These are phyloP conservation scores for Nematostella vectensis DNA, from an alignment of 92 coral and sea anemone species.

Conservation along the genomic window DNA sequence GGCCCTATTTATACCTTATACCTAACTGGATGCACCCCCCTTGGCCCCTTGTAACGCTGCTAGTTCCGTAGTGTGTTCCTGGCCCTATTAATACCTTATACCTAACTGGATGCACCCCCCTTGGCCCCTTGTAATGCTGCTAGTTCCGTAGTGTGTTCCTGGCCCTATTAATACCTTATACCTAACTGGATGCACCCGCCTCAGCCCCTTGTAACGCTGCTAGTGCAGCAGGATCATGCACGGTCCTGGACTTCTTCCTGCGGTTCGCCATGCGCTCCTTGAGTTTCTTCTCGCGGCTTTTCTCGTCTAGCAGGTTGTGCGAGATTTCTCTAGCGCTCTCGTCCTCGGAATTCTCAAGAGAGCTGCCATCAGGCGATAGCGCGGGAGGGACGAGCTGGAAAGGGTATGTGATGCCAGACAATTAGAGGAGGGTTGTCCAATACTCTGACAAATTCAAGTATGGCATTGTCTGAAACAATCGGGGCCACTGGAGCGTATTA, in stretches of 20 bases:
- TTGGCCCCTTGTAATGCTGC: not conserved
- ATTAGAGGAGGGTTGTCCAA: no score
- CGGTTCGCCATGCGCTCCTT: slow-evolving; percentile 93
- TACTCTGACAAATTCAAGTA: no score
- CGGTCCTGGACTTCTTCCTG: slow-evolving; percentile 46
- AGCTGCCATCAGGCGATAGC: slow-evolving; percentile 46
- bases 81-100: no score
- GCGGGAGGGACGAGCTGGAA: slow-evolving; percentile 68
- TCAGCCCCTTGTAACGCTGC: slow-evolving; percentile 22
- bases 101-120: not conserved
- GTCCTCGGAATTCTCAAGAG: slow-evolving; percentile 67
- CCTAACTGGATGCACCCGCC: slow-evolving; percentile 27
- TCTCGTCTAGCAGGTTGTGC: slow-evolving; percentile 78
- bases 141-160: no score
- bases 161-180: no score
- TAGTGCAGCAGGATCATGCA: slow-evolving; percentile 25
- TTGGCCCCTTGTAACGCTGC: no score
- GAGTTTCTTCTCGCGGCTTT: slow-evolving; percentile 78
- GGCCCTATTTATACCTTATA: no score
- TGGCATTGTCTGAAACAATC: no score
- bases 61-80: no score
- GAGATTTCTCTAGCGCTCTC: slow-evolving; percentile 47
- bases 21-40: no score
- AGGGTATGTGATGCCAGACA: not conserved
- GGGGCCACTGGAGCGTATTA: no score